Evolutionary conservation across 2,113 vertebrate species (phyloP), one percentile per base, ranked within the genome.

Genomic region (Terrapene triunguis): DNA sequence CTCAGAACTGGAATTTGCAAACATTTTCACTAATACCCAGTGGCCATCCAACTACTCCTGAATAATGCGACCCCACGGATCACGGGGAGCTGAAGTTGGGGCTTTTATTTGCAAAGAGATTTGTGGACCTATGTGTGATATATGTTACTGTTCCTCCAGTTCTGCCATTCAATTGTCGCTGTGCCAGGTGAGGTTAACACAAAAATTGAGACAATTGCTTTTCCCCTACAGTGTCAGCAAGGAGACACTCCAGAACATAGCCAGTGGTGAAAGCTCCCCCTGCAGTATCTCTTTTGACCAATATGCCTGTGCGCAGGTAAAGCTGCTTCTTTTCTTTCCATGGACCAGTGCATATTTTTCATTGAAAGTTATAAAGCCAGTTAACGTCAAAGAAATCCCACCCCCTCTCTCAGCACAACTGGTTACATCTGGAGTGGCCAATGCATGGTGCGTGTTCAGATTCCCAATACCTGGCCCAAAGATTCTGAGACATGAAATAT

Each of bases 251-350:
- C 93, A 84, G 4, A 27, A 47, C 55, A 13, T 92, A 82, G 42
- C 89, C 87, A 72, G 0, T 59, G 94, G 90, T 51, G 69, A 38
- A 1, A 69, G 2, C 1, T 93, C 93, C 47, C 93, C 90, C 3
- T 97, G 96, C 97, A 94, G 25, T 93, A 93, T 97, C 87, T 53
- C 87, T 5, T 93, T 97, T 55, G 94, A 51, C 13, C 97, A 97
- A 2, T 32, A 96, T 0, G 90, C 97, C 48, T 97, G 96, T 44
- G 92, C 93, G 0, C 80, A 93, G 97, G 97, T 97, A 88, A 95
- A 13, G 5, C 35, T 44, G 38, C 2, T 4, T 3, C n/a, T 27
- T 53, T 72, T 4, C 65, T 81, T 32, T 44, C 80, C 25, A 1
- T 5, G 48, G 7, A 78, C n/a, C 1, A 0, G 14, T 24, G n/a